Percentiles rank a stretch among this genome's conserved stretches.
Conservation (phyloP, 2,113 vertebrate species). For the Pycnonotus jocosus region DNA sequence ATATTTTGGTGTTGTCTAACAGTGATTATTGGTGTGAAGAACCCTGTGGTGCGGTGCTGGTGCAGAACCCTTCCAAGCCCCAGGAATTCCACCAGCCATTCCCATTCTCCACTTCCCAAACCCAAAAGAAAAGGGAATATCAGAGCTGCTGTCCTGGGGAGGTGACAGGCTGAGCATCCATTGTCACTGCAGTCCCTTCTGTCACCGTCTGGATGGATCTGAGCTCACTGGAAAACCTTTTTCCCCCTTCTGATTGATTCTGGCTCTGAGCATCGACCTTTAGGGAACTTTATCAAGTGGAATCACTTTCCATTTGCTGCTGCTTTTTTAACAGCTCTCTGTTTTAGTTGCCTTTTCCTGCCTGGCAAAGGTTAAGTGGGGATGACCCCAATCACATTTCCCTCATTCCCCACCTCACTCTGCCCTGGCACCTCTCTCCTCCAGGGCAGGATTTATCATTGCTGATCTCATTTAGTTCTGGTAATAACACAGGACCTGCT, state of each 20-base stretch:
- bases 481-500: not conserved
- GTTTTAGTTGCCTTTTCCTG: not conserved
- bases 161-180: not conserved
- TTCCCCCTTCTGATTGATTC: not conserved
- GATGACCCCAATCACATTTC: conserved; percentile 10
- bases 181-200: not conserved
- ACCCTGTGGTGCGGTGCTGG: accelerated
- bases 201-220: not conserved
- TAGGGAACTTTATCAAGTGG: not conserved
- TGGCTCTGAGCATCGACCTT: not conserved
- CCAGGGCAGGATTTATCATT: not conserved
- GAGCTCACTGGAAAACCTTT: not conserved
- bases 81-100: not conserved
- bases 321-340: not conserved
- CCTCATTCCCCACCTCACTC: not conserved
- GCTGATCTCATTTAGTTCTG: not conserved
- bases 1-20: accelerated
- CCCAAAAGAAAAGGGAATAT: accelerated
- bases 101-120: not conserved
- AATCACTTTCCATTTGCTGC: not conserved
- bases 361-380: not conserved
- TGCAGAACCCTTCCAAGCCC: not conserved
- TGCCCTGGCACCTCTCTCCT: not conserved
- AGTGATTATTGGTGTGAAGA: accelerated
- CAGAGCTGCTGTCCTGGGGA: not conserved